These are phyloP conservation scores for Ericerus pela DNA, from an alignment of 1,140 invertebrate species.

Conservation along the genomic window DNA sequence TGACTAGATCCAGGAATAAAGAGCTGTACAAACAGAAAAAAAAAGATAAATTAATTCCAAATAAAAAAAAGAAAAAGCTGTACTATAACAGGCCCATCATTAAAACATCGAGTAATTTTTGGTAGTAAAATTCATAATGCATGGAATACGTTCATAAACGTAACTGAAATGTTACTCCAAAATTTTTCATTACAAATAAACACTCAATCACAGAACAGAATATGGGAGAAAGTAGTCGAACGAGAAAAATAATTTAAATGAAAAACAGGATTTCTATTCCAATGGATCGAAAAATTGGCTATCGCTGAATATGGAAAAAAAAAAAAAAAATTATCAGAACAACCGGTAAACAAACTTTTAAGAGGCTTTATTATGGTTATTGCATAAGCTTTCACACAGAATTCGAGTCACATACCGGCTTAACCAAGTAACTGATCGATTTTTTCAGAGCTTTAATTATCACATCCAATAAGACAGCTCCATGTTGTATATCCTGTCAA, in stretches of 20 bases:
- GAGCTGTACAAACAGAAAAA: conserved; percentile 39
- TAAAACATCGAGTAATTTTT: no score
- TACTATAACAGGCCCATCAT: no score
- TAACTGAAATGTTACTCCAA: no score
- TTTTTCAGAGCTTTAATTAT: conserved; percentile 44
- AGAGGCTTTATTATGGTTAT: conserved; percentile 13
- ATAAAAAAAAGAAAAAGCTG: no score
- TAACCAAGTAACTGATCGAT: conserved; percentile 45
- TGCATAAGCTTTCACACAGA: background rate
- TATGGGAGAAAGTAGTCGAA: background rate
- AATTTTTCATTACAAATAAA: no score
- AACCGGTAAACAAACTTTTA: background rate
- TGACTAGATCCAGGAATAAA: conserved; percentile 47
- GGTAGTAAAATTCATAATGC: no score
- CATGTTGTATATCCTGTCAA: conserved; percentile 43
- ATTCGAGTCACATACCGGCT: conserved; percentile 39
- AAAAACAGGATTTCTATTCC: no score
- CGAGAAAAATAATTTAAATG: background rate
- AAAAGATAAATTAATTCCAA: conserved; percentile 13
- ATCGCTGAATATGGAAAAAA: no score
- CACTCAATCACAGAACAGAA: no score
- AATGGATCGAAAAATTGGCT: no score
- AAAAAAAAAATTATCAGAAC: background rate
- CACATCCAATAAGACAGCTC: conserved; percentile 52
- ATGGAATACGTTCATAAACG: no score